These are phyloP conservation scores for Tamandua tetradactyla DNA, from an alignment of 2,797 vertebrate species.

Conservation along the genomic window DNA sequence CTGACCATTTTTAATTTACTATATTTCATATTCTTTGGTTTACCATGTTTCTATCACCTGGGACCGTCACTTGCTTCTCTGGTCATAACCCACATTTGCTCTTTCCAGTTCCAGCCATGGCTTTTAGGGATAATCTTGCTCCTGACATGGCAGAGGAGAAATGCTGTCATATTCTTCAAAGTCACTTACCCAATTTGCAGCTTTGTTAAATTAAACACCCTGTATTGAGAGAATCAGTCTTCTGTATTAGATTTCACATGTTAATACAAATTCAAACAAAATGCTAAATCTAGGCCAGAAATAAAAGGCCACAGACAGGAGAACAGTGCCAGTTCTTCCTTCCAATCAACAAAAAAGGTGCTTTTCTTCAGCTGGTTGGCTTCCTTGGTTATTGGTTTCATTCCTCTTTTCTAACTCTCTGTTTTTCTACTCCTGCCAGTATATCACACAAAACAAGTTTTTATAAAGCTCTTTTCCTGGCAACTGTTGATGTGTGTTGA, in stretches of 20 bases:
- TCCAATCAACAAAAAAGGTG: neutral
- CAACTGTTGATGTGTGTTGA: neutral
- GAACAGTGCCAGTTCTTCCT: neutral
- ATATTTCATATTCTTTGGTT: neutral
- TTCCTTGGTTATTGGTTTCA: neutral
- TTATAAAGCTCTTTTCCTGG: neutral
- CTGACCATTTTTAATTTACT: neutral
- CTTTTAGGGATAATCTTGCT: conserved; percentile 17
- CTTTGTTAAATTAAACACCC: conserved; percentile 52
- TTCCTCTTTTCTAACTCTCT: neutral
- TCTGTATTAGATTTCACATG: conserved; percentile 35
- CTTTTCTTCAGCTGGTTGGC: neutral
- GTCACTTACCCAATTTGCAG: conserved; percentile 40
- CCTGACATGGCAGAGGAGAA: conserved; percentile 33
- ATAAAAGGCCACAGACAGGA: conserved; percentile 2
- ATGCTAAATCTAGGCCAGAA: conserved; percentile 56
- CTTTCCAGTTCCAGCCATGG: neutral
- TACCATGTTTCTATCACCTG: neutral
- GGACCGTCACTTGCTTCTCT: neutral
- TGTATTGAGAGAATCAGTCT: conserved; percentile 41
- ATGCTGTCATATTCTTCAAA: neutral
- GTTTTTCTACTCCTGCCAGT: neutral
- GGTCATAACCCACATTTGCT: neutral
- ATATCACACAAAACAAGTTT: neutral
- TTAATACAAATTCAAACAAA: conserved; percentile 74